These are phyloP conservation scores for Mormyrus proboscirostris DNA, from an alignment of 2,797 vertebrate species.

Conservation along the genomic window DNA sequence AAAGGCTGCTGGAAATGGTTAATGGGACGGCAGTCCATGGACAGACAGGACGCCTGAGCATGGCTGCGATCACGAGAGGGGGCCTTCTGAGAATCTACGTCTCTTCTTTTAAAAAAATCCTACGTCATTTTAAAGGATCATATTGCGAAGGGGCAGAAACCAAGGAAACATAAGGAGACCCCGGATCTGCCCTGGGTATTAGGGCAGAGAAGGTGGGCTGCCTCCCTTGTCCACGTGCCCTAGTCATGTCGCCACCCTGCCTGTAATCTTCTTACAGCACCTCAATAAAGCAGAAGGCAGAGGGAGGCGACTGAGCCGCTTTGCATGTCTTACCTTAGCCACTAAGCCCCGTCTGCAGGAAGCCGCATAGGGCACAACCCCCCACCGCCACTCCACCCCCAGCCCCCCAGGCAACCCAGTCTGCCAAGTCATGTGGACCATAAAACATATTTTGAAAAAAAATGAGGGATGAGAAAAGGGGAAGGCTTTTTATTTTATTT, in stretches of 20 bases:
- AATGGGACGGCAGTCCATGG: not conserved
- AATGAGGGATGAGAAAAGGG: not conserved
- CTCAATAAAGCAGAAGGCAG: not conserved
- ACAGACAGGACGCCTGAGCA: not conserved
- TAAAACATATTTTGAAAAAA: not conserved
- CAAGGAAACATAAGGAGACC: not conserved
- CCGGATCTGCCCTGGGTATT: not conserved
- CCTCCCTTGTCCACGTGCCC: not conserved
- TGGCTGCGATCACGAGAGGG: not conserved
- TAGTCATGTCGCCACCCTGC: not conserved
- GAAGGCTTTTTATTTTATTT: not conserved
- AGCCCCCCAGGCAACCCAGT: not conserved
- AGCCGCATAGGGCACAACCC: not conserved
- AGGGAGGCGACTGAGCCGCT: not conserved
- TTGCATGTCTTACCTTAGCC: not conserved
- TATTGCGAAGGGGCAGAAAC: not conserved
- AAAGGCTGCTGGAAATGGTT: not conserved
- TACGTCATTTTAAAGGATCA: not conserved
- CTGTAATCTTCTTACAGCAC: not conserved
- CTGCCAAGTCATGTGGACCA: not conserved
- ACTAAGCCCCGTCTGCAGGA: not conserved
- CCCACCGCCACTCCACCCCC: not conserved
- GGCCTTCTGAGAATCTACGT: not conserved
- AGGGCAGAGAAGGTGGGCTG: not conserved
- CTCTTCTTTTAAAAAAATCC: not conserved